Base-by-base conservation (phyloP, 1,140 invertebrate species). In the Aplysia californica region DNA sequence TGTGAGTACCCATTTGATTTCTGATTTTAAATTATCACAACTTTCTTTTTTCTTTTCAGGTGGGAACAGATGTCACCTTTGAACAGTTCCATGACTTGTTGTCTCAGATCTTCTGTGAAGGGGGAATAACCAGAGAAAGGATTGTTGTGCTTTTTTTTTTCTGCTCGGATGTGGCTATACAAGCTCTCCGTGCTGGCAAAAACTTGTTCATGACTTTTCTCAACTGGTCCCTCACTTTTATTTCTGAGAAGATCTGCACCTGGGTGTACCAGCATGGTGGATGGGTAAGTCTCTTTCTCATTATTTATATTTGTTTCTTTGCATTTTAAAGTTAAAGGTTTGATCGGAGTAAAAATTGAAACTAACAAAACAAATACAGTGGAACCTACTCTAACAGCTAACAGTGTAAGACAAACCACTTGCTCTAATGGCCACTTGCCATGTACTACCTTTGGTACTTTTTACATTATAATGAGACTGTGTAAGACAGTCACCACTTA, bases 71-170 rank as follows among this genome's bases (percentile, higher is more conserved):
- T 65, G 66, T 82, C 20, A 81, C 66, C 29, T 64, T 77, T 69
- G 80, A 84, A 39, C 61, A 85, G 26, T 87, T 86, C 69, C 55
- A 72, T 59, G 80, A 82, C 3, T 44, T 85, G 23, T 64, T 86
- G 29, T 55, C 77, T 21, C 78, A 79, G 39, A 73, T 84, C 3
- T 81, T 83, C 68, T 76, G 36, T 56, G 81, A 83, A 35, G 84
- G 81, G 44, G 82, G 83, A 3, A 83, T 89, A 29, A 90, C 87
- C 21, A 83, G 79, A 26, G 85, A 89, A 75, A 78, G 89, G 69
- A 88, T 91, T 64, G 79, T 90, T 18, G 86, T 89, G 3, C 68
- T 91, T n/a, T 90, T 91, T 73, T 90, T 85, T 79, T 90, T 91
- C 81, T 90, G 90, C 71, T 84, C 87, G n/a, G 90, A 91, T 76